Evolutionary conservation across 2,888 invertebrate species (phyloP), one percentile per base, ranked within the genome.

Genomic region (Margaritifera margaritifera): DNA sequence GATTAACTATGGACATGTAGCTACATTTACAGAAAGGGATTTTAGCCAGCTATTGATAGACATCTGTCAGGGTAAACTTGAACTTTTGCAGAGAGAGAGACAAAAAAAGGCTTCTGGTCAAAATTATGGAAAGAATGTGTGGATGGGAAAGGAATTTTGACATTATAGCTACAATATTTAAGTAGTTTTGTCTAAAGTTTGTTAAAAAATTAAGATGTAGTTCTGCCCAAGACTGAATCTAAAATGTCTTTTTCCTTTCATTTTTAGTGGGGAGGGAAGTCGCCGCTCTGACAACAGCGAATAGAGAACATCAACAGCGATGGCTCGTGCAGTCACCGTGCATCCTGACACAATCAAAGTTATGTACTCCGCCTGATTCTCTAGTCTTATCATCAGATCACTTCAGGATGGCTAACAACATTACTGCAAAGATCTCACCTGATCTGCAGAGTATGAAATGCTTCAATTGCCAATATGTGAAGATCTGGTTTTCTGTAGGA

Each of bases 291-390:
- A 96, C 77, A 97, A 97, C 91, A 96, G 96, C 86, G 98, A 99
- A 91, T 98, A 98, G 91, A 93, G 98, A 86, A 98, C 97, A 76
- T 97, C 97, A 51, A 95, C 96, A 75, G 98, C 98, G 75, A 96
- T 99, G 97, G 97, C 98, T 56, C 93, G 99, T 82, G 99, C 99
- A 76, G 98, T 99, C 85, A 98, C 98, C 24, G 99, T 99, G 71
- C 99, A 99, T 92, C 97, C 98, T 51, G 98, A 99, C 91, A 98
- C 99, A 88, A 98, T 98, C 92, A 97, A 98, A 92, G 99, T 99
- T 90, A 99, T 99, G 99, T 99, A 99, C 92, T 99, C 99, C 91
- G 99, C 99, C 90, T 99, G 69, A 74, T n/a, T n/a, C n/a, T n/a
- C 64, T 42, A 42, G 42, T 15, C 42, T 42, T 11, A 2, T 42